phyloP scores from a whole-genome alignment of 2,113 vertebrate genomes.

The Pseudorasbora parva region DNA sequence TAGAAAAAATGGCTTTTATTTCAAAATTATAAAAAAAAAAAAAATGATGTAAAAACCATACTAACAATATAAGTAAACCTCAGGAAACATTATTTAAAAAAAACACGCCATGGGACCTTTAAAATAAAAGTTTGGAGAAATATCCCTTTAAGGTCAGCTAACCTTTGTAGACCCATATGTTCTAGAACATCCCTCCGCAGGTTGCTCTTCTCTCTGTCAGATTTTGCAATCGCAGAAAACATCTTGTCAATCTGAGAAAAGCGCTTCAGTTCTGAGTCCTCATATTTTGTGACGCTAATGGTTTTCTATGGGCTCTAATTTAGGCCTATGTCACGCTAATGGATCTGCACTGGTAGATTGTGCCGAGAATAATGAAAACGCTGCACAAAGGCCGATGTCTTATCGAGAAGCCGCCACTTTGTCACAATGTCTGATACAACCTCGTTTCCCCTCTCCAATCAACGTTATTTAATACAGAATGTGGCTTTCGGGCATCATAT shows the following conservation, averaged over 20 bases:
- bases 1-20: too few relatives aligned
- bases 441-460: conserved; percentile 33
- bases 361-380: conserved; percentile 40
- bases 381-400: conserved; percentile 27
- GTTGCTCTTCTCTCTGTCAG: conserved; percentile 17
- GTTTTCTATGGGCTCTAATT: conserved; percentile 41
- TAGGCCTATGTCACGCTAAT: conserved; percentile 32
- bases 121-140: background rate
- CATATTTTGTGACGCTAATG: conserved; percentile 35
- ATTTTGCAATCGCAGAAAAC: conserved; percentile 4
- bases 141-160: background rate
- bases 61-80: too few relatives aligned
- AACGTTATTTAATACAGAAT: conserved; percentile 41
- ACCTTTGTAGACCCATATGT: background rate
- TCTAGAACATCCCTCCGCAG: background rate
- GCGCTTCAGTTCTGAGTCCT: background rate
- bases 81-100: too few relatives aligned
- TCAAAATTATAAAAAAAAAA: too few relatives aligned
- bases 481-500: conserved; percentile 24
- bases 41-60: too few relatives aligned
- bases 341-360: conserved; percentile 21
- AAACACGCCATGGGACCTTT: too few relatives aligned
- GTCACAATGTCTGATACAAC: conserved; percentile 30
- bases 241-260: conserved; percentile 40
- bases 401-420: background rate